Percentiles rank a stretch among this genome's conserved stretches.
Evolutionary conservation across 2,888 invertebrate species (phyloP).

Genomic region (Candidula unifasciata): DNA sequence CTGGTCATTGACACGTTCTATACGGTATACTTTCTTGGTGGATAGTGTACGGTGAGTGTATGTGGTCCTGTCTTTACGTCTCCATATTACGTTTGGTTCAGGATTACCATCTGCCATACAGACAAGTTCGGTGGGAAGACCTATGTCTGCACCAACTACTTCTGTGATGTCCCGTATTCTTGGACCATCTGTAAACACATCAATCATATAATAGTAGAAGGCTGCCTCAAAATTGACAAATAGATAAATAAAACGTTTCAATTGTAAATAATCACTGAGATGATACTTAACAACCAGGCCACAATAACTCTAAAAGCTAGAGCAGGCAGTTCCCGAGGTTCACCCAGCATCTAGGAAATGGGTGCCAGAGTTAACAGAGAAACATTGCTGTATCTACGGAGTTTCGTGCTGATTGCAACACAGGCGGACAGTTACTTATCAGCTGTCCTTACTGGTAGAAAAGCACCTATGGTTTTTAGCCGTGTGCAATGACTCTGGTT

Average conservation of each 20-base stretch:
- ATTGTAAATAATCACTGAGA: too few relatives aligned
- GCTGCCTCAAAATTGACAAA: neutral
- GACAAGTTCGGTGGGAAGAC: slow-evolving; percentile 86
- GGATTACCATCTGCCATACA: slow-evolving; percentile 96
- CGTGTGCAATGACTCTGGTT: too few relatives aligned
- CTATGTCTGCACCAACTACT: slow-evolving; percentile 84
- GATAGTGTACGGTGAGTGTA: slow-evolving; percentile 47
- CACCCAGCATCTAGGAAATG: too few relatives aligned
- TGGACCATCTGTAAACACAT: slow-evolving; percentile 72
- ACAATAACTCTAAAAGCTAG: too few relatives aligned
- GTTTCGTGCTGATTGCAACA: too few relatives aligned
- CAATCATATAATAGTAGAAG: neutral
- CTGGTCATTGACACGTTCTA: slow-evolving; percentile 80
- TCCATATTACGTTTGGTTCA: slow-evolving; percentile 91
- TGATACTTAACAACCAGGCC: too few relatives aligned
- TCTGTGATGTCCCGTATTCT: slow-evolving; percentile 65
- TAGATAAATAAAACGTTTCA: neutral
- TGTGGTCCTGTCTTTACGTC: slow-evolving; percentile 58
- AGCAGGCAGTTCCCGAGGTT: too few relatives aligned
- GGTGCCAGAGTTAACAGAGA: too few relatives aligned
- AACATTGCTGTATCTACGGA: too few relatives aligned
- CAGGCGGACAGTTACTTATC: too few relatives aligned
- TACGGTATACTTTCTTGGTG: slow-evolving; percentile 50
- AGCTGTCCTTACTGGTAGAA: too few relatives aligned
- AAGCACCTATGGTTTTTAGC: too few relatives aligned